These are phyloP conservation scores for Chironomus striatipennis DNA, from an alignment of 1,140 invertebrate species.

Conservation along the genomic window DNA sequence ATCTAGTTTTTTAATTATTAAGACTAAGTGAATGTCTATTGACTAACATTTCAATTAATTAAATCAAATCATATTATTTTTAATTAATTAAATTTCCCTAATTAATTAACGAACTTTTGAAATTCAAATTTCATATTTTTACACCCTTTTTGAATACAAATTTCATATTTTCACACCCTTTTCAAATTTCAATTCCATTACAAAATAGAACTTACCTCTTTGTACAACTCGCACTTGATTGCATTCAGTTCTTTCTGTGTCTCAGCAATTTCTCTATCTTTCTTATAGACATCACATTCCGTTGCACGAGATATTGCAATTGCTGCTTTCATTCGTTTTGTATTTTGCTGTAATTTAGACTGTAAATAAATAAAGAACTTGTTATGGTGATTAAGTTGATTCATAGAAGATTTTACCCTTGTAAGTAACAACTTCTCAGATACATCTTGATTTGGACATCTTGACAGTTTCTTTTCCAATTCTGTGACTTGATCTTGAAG, in stretches of 20 bases:
- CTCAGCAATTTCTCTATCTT: conserved; percentile 32
- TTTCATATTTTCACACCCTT: no score
- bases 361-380: not conserved
- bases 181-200: not conserved
- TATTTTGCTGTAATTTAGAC: conserved; percentile 33
- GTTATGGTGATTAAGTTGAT: not conserved
- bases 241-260: conserved; percentile 30
- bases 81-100: no score
- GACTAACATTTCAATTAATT: no score
- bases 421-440: not conserved
- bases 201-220: conserved; percentile 26
- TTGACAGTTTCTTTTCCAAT: not conserved
- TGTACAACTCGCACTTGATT: conserved; percentile 33
- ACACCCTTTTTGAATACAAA: no score
- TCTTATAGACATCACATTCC: conserved; percentile 33
- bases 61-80: no score
- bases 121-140: no score
- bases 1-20: no score
- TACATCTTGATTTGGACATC: not conserved
- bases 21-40: no score
- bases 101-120: no score
- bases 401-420: not conserved
- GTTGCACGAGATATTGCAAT: conserved; percentile 34
- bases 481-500: conserved; percentile 35
- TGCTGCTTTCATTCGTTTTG: conserved; percentile 36